Percentiles rank a stretch among this genome's conserved stretches.
Conservation (phyloP, 1,140 invertebrate species). For the Ganaspis sp. region DNA sequence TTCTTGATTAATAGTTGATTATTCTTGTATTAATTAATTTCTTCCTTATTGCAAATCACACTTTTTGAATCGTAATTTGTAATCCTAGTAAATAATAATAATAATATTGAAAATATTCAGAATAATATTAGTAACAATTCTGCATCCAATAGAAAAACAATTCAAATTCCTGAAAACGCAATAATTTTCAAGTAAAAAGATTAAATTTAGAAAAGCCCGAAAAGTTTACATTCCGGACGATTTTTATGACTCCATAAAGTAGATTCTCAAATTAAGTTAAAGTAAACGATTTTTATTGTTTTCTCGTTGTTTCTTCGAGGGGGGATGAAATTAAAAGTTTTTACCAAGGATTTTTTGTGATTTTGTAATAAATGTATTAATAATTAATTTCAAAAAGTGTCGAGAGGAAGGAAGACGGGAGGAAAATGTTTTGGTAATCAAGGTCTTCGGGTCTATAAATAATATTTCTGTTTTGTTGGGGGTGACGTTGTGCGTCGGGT, state of each 20-base stretch:
- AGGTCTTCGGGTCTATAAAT: conserved; percentile 70
- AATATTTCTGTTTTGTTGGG: conserved; percentile 60
- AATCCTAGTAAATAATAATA: too few species aligned
- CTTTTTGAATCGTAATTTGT: too few species aligned
- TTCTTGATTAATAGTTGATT: too few species aligned
- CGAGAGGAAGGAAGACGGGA: conserved; percentile 32
- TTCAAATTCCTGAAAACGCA: neutral
- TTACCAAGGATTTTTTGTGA: neutral
- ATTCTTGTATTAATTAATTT: too few species aligned
- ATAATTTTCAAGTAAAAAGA: neutral
- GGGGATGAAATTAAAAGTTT: neutral
- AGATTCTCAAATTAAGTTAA: neutral
- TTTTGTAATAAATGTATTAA: conserved; percentile 16
- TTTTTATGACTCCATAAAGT: conserved; percentile 1
- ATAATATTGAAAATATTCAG: too few species aligned
- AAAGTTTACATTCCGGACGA: neutral
- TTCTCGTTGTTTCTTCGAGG: neutral
- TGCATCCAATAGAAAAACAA: too few species aligned
- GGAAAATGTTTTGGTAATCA: conserved; percentile 58
- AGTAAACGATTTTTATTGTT: neutral
- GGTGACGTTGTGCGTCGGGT: conserved; percentile 48
- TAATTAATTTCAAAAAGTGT: conserved; percentile 29
- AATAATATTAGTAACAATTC: too few species aligned
- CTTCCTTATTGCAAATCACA: too few species aligned
- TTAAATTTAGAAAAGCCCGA: neutral